Percentiles rank a stretch among this genome's conserved stretches.
Evolutionary conservation across 1,140 invertebrate genomes (phyloP).

Genomic region (Sitophilus oryzae): DNA sequence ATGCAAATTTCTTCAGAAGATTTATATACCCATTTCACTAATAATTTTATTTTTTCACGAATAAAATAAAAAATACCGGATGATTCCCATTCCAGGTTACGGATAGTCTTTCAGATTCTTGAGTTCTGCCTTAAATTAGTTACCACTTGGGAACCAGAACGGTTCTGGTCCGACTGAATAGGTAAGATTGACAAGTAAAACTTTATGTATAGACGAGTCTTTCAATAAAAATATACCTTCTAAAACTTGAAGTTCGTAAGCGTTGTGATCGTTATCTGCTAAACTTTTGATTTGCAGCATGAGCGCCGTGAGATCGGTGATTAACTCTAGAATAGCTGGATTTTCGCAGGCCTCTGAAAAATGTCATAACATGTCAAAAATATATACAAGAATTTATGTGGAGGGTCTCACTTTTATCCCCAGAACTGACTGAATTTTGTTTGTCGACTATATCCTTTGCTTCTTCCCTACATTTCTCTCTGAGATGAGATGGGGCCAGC

Average conservation of each 20-base stretch:
- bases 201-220: background rate
- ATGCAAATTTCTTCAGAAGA: too few relatives aligned
- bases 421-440: constrained; percentile 58
- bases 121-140: too few relatives aligned
- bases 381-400: background rate
- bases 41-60: too few relatives aligned
- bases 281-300: constrained; percentile 91
- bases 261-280: constrained; percentile 82
- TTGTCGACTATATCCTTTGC: constrained; percentile 74
- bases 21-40: too few relatives aligned
- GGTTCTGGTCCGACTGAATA: too few relatives aligned
- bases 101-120: too few relatives aligned
- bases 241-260: constrained; percentile 87
- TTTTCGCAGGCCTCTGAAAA: constrained; percentile 44
- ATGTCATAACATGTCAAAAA: background rate
- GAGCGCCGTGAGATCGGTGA: constrained; percentile 83
- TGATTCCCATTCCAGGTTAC: too few relatives aligned
- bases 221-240: constrained; percentile 54
- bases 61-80: too few relatives aligned
- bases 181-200: background rate
- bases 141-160: too few relatives aligned
- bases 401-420: constrained; percentile 44
- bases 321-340: constrained; percentile 64
- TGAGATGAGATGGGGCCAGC: constrained; percentile 78
- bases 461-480: constrained; percentile 80